Percentiles rank a stretch among this genome's conserved stretches.
phyloP scores from a whole-genome alignment of 1,140 invertebrate species.

The Lutraria rhynchaena region DNA sequence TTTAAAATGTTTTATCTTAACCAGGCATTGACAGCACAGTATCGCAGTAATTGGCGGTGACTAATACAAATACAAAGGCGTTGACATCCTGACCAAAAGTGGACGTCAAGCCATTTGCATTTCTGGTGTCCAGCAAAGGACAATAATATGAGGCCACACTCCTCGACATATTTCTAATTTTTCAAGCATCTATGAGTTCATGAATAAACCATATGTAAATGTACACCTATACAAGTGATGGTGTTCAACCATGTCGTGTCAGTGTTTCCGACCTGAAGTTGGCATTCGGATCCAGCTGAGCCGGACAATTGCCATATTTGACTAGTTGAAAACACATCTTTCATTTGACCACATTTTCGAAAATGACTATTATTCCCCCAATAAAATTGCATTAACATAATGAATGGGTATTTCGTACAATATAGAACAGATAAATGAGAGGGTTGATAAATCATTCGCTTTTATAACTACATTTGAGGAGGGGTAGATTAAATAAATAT shows the following conservation, averaged over 20 bases:
- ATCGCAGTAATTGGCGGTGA: too few species aligned
- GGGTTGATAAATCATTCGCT: slow-evolving; percentile 20
- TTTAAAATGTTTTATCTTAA: too few species aligned
- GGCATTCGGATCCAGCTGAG: slow-evolving; percentile 38
- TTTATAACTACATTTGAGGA: slow-evolving; percentile 15
- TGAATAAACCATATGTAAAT: slow-evolving; percentile 34
- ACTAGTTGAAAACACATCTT: background rate
- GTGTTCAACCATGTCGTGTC: slow-evolving; percentile 18
- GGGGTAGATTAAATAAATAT: slow-evolving; percentile 39
- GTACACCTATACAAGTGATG: slow-evolving; percentile 21
- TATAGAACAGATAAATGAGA: background rate
- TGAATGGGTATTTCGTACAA: slow-evolving; percentile 45
- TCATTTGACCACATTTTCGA: slow-evolving; percentile 21
- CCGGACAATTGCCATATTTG: slow-evolving; percentile 4
- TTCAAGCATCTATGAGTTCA: slow-evolving; percentile 14
- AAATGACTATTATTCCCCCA: slow-evolving; percentile 30
- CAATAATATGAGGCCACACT: slow-evolving; percentile 16
- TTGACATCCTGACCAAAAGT: too few species aligned
- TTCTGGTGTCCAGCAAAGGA: slow-evolving; percentile 5
- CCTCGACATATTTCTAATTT: slow-evolving; percentile 12
- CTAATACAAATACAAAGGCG: too few species aligned
- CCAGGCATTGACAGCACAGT: too few species aligned
- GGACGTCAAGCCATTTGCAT: background rate
- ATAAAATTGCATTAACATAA: slow-evolving; percentile 47
- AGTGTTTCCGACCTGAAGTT: background rate